A percentile compares a stretch with the other conserved stretches of the same genome.
These are phyloP conservation scores for Panagrolaimus sp. DNA, from an alignment of 1,140 invertebrate species.

Conservation along the genomic window DNA sequence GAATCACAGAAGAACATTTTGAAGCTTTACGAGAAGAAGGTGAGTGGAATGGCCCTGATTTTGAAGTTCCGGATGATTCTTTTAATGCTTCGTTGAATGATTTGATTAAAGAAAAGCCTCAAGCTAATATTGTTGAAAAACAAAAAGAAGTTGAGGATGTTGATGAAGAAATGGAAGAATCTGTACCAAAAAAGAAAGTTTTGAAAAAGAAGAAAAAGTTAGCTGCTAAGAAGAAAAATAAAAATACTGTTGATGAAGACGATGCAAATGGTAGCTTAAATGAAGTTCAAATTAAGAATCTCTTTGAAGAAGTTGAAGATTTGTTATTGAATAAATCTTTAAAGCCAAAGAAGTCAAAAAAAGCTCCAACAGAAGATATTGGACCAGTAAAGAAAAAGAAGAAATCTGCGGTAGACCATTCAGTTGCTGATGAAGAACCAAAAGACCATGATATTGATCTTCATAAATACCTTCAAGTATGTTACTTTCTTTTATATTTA, in stretches of 20 bases:
- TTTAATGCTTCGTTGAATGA: background rate
- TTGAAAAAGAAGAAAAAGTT: background rate
- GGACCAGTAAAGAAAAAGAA: background rate
- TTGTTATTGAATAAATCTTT: background rate
- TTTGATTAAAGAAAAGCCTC: conserved; percentile 1
- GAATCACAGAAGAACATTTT: background rate
- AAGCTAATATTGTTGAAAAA: background rate
- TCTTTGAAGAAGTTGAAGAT: background rate
- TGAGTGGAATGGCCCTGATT: background rate
- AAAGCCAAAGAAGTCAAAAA: conserved; percentile 4
- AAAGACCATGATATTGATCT: background rate
- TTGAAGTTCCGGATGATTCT: background rate
- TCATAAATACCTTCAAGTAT: conserved; percentile 7
- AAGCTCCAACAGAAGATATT: background rate
- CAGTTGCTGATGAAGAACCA: background rate
- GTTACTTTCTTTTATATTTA: background rate
- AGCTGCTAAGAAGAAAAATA: background rate
- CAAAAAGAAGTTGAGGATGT: background rate
- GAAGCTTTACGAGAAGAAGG: background rate
- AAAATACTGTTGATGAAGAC: background rate
- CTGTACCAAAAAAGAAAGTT: background rate
- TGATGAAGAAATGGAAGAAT: background rate
- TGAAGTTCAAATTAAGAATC: no score
- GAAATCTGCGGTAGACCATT: background rate
- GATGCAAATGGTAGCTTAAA: no score